Conservation (phyloP, 2,113 vertebrate species). For the Terrapene triunguis region DNA sequence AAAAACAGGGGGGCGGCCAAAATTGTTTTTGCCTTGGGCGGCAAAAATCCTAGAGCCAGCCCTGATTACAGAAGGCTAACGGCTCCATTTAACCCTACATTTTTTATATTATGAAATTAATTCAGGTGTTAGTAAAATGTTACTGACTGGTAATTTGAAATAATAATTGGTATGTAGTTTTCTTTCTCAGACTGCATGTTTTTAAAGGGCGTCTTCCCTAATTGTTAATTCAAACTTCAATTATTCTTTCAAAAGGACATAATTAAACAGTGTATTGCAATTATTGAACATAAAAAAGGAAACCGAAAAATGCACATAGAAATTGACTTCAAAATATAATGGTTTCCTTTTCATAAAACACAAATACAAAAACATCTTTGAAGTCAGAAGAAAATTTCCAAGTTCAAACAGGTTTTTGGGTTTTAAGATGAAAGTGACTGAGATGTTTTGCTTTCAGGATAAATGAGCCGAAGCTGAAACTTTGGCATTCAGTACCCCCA, state of each 20-base stretch:
- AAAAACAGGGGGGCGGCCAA: no score
- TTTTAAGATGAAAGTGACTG: not conserved
- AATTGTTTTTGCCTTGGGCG: no score
- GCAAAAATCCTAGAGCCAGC: no score
- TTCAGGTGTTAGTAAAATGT: not conserved
- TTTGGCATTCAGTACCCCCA: not conserved
- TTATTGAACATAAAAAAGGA: not conserved
- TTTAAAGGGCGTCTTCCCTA: not conserved
- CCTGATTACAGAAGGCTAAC: not conserved
- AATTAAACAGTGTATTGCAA: not conserved
- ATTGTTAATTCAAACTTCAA: not conserved
- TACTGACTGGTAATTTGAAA: not conserved
- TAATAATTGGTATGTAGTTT: constrained; percentile 9
- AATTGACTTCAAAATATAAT: not conserved
- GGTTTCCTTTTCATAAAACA: not conserved
- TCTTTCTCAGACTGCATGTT: not conserved
- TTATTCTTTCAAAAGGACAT: not conserved
- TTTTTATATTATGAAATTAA: constrained; percentile 13
- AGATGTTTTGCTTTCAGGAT: not conserved
- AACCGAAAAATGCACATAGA: not conserved
- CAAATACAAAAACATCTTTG: not conserved
- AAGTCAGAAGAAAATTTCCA: not conserved
- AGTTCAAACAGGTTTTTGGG: not conserved
- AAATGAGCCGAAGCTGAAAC: not conserved
- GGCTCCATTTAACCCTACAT: not conserved